Percentiles rank a stretch among this genome's conserved stretches.
These are phyloP conservation scores for Saccopteryx leptura DNA, from an alignment of 2,113 vertebrate genomes.

Conservation along the genomic window DNA sequence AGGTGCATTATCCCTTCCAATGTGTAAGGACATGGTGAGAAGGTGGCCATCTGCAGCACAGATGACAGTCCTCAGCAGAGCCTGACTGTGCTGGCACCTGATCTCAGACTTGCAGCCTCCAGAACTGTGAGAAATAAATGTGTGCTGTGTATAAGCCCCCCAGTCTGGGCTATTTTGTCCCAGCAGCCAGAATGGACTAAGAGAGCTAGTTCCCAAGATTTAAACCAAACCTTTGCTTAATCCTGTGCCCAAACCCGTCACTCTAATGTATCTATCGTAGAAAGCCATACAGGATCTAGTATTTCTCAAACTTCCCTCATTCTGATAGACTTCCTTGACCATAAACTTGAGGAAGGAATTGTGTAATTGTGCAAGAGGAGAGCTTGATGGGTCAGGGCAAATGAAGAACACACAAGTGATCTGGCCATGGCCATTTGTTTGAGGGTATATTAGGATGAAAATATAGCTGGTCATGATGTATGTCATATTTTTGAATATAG, in stretches of 20 bases:
- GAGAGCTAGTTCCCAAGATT: neutral
- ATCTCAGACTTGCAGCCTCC: too few relatives aligned
- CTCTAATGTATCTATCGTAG: fast-evolving
- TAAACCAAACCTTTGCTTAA: neutral
- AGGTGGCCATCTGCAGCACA: neutral
- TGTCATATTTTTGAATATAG: neutral
- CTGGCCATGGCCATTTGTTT: neutral
- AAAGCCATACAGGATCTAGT: neutral
- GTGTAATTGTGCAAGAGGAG: neutral
- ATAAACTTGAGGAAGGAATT: neutral
- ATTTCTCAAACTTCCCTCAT: neutral
- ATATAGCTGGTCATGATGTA: neutral
- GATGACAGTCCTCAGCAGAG: neutral
- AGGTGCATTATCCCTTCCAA: neutral
- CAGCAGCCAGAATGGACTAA: neutral
- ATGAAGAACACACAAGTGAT: too few relatives aligned
- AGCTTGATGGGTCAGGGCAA: too few relatives aligned
- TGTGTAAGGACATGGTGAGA: neutral
- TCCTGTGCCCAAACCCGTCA: neutral
- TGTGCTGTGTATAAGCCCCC: neutral
- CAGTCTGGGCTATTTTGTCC: too few relatives aligned
- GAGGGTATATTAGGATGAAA: neutral
- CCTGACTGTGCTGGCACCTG: neutral
- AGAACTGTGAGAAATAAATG: too few relatives aligned
- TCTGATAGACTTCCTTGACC: neutral